Evolutionary conservation across 2,113 vertebrate species (phyloP).

Genomic region (Lucifuga dentata): DNA sequence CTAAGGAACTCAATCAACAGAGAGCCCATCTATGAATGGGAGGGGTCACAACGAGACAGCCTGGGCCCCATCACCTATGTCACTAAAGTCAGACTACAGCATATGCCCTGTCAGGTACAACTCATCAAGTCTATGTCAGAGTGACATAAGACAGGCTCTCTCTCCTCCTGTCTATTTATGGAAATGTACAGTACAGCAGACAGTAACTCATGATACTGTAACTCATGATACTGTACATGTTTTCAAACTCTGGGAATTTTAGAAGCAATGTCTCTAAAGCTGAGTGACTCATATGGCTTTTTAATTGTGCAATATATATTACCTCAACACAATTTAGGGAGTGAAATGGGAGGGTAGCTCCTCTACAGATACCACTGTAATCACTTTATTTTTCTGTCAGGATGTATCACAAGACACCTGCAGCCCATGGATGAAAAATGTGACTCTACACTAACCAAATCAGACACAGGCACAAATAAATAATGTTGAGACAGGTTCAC

Average conservation of each 20-base stretch:
- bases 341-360: constrained; percentile 22
- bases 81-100: constrained; percentile 92
- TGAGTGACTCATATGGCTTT: constrained; percentile 60
- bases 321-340: constrained; percentile 41
- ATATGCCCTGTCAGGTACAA: constrained; percentile 92
- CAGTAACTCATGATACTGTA: constrained; percentile 8
- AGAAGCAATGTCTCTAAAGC: constrained; percentile 34
- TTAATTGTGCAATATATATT: constrained; percentile 54
- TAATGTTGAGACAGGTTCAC: constrained; percentile 8
- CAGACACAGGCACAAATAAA: constrained; percentile 27
- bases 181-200: constrained; percentile 26
- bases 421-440: background rate
- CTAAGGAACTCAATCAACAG: constrained; percentile 88
- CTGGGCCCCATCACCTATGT: constrained; percentile 87
- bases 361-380: background rate
- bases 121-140: constrained; percentile 26
- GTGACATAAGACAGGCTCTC: background rate
- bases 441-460: constrained; percentile 7
- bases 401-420: constrained; percentile 24
- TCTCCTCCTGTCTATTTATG: constrained; percentile 8
- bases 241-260: constrained; percentile 55
- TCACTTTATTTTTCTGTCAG: constrained; percentile 7
- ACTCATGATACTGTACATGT: constrained; percentile 9
- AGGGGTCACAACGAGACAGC: constrained; percentile 85
- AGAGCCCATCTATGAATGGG: constrained; percentile 87